Evolutionary conservation across 1,140 invertebrate genomes (phyloP).

Genomic region (Metaphire vulgaris): DNA sequence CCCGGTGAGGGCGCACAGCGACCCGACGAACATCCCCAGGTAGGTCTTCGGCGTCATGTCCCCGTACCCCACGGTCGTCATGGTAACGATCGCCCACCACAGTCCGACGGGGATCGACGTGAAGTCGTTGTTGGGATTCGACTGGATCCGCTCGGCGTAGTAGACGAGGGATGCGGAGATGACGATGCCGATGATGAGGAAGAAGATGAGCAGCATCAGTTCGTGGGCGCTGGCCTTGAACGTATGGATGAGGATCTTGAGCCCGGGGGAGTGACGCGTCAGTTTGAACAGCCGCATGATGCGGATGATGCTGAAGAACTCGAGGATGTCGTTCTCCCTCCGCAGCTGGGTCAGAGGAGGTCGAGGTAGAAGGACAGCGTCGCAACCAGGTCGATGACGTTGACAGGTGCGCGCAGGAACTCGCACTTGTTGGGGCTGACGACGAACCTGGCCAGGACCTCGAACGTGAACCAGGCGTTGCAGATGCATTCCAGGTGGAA

Average conservation of each 20-base stretch:
- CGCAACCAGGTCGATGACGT: slow-evolving; percentile 85
- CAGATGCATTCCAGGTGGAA: slow-evolving; percentile 87
- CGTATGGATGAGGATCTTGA: slow-evolving; percentile 96
- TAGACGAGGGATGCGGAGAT: slow-evolving; percentile 98
- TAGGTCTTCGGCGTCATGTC: slow-evolving; percentile 86
- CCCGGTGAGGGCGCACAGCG: slow-evolving; percentile 77
- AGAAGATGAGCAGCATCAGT: slow-evolving; percentile 83
- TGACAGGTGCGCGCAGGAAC: slow-evolving; percentile 54
- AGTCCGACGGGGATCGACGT: slow-evolving; percentile 73
- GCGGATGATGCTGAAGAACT: slow-evolving; percentile 97
- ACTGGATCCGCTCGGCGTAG: slow-evolving; percentile 94
- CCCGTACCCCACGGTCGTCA: slow-evolving; percentile 64
- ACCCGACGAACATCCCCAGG: slow-evolving; percentile 64
- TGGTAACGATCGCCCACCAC: slow-evolving; percentile 57
- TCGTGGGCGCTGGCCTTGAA: slow-evolving; percentile 97
- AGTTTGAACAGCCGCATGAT: slow-evolving; percentile 97
- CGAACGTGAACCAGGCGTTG: slow-evolving; percentile 93
- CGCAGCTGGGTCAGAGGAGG: slow-evolving; percentile 71
- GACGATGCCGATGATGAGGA: slow-evolving; percentile 77
- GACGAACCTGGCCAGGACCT: slow-evolving; percentile 76
- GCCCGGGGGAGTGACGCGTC: slow-evolving; percentile 65
- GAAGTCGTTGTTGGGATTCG: slow-evolving; percentile 94
- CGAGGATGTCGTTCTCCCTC: slow-evolving; percentile 80
- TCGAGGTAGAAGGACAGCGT: slow-evolving; percentile 95
- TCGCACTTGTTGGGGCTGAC: slow-evolving; percentile 64